These are phyloP conservation scores for Probosciger aterrimus DNA, from an alignment of 2,113 vertebrate genomes.

Conservation along the genomic window DNA sequence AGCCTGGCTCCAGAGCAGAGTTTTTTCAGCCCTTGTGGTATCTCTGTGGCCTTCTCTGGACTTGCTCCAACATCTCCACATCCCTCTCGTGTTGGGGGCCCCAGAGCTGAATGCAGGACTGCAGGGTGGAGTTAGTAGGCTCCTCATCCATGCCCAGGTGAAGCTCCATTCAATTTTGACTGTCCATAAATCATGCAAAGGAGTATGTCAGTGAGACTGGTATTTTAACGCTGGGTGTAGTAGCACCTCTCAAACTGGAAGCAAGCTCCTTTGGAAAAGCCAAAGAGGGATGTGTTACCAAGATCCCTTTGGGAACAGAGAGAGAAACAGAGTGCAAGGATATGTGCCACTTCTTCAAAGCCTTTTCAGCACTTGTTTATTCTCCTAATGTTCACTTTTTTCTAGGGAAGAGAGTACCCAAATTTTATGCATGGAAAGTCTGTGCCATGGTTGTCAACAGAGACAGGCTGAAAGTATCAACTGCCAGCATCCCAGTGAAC, in stretches of 20 bases:
- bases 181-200: not conserved
- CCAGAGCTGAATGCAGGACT: not conserved
- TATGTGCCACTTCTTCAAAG: not conserved
- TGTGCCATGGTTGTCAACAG: not conserved
- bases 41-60: not conserved
- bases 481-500: not conserved
- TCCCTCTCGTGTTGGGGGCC: not conserved
- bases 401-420: not conserved
- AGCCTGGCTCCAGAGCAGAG: not conserved
- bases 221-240: not conserved
- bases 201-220: not conserved
- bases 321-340: not conserved
- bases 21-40: not conserved
- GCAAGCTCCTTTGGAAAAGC: not conserved
- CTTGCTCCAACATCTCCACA: not conserved
- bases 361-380: not conserved
- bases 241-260: not conserved
- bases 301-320: not conserved
- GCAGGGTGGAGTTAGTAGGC: not conserved
- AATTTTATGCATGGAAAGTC: not conserved
- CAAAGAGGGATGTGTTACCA: not conserved
- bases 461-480: not conserved
- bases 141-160: not conserved
- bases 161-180: not conserved
- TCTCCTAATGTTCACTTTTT: not conserved